phyloP scores from a whole-genome alignment of 1,140 invertebrate species.

The Drosophila baimaii region DNA sequence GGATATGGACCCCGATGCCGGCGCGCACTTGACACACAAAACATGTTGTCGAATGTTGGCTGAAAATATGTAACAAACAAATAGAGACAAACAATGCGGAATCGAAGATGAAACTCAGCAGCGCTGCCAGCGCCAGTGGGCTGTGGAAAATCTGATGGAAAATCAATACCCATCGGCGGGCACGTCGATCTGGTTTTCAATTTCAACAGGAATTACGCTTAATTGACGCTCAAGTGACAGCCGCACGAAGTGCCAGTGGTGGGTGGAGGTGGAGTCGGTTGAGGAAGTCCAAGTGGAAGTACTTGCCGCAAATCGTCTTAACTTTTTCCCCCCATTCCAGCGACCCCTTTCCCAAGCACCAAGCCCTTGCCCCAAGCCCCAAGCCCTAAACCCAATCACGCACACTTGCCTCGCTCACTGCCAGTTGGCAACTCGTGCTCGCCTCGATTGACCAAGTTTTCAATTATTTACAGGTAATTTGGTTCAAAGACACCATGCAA shows the following conservation, averaged over 20 bases:
- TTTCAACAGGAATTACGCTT: slow-evolving; percentile 61
- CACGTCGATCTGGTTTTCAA: slow-evolving; percentile 58
- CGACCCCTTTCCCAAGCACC: neutral
- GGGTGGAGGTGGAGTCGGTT: slow-evolving; percentile 24
- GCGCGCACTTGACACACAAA: slow-evolving; percentile 66
- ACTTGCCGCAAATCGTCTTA: slow-evolving; percentile 72
- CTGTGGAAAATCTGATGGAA: slow-evolving; percentile 40
- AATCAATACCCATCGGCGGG: slow-evolving; percentile 50
- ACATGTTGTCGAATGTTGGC: slow-evolving; percentile 46
- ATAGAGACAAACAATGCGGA: slow-evolving; percentile 49
- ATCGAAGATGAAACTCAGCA: slow-evolving; percentile 24
- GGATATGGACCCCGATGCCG: slow-evolving; percentile 4
- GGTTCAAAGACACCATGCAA: slow-evolving; percentile 89
- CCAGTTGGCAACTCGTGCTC: slow-evolving; percentile 42
- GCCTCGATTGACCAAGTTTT: slow-evolving; percentile 77
- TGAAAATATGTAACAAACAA: slow-evolving; percentile 49
- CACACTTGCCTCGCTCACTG: slow-evolving; percentile 35
- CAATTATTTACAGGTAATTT: slow-evolving; percentile 86
- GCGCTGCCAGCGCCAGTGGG: neutral
- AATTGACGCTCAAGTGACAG: slow-evolving; percentile 61
- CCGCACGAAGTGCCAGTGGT: slow-evolving; percentile 33
- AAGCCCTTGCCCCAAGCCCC: slow-evolving; percentile 4
- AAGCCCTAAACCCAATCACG: slow-evolving; percentile 38
- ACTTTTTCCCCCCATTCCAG: slow-evolving; percentile 49
- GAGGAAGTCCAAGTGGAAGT: slow-evolving; percentile 41